A percentile compares a stretch with the other conserved stretches of the same genome.
phyloP scores from a whole-genome alignment of 2,113 vertebrate species.

The Gallinago media region DNA sequence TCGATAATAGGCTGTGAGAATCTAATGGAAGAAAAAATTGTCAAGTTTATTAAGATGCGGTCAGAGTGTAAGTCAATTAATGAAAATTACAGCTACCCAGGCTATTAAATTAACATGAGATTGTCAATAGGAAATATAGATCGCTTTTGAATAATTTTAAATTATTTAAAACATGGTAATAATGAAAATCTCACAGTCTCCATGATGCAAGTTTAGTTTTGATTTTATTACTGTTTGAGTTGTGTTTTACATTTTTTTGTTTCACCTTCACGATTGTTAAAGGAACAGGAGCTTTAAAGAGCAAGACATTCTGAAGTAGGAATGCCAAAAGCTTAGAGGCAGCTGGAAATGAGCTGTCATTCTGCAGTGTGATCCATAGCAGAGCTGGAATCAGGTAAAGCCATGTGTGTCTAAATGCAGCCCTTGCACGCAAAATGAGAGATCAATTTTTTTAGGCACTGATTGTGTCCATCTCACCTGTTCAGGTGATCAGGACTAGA shows the following conservation, averaged over 20 bases:
- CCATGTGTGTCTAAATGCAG: background rate
- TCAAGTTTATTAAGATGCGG: background rate
- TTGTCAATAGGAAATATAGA: constrained; percentile 29
- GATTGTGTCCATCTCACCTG: background rate
- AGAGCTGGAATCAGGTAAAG: background rate
- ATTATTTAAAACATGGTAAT: background rate
- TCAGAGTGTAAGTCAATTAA: constrained; percentile 31
- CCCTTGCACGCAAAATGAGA: background rate
- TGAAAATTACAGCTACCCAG: background rate
- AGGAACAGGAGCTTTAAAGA: background rate
- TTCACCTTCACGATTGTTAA: background rate
- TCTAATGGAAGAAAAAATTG: constrained; percentile 6
- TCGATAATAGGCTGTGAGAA: background rate
- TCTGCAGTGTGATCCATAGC: background rate
- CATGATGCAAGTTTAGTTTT: background rate
- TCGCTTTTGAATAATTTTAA: constrained; percentile 1
- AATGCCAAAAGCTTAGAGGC: background rate
- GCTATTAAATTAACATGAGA: constrained; percentile 34
- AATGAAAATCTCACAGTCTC: background rate
- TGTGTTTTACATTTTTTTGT: background rate
- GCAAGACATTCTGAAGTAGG: background rate
- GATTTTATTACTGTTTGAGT: background rate
- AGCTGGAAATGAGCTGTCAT: background rate
- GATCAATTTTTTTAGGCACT: background rate
- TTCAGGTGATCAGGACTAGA: background rate